Conservation (phyloP, 35 echinoderm and acorn worm species). For the Chiridota heheva region DNA sequence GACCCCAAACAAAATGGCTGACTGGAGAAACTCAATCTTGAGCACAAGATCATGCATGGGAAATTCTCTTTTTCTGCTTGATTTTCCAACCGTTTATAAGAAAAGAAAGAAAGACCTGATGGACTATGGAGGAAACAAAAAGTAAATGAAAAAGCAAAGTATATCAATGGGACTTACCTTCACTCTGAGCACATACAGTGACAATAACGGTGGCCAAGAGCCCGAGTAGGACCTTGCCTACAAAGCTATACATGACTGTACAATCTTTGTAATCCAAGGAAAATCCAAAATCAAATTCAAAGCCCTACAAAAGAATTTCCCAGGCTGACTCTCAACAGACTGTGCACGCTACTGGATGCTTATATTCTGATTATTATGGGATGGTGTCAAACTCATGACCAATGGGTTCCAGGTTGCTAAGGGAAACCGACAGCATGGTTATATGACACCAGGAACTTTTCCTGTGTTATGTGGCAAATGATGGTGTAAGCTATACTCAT, state of each 20-base stretch:
- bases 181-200: conserved; percentile 16
- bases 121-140: too few relatives aligned
- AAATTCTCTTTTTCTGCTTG: conserved; percentile 30
- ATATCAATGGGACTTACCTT: conserved; percentile 32
- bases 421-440: conserved; percentile 34
- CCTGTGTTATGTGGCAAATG: conserved; percentile 22
- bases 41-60: conserved; percentile 46
- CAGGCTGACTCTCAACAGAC: conserved; percentile 56
- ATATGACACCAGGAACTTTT: conserved; percentile 58
- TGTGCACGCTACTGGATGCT: conserved; percentile 50
- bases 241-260: conserved; percentile 84
- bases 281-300: conserved; percentile 54
- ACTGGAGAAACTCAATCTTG: background rate
- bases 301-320: conserved; percentile 57
- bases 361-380: conserved; percentile 62
- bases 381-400: conserved; percentile 51
- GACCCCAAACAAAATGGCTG: too few relatives aligned
- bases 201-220: conserved; percentile 35
- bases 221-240: conserved; percentile 43
- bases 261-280: conserved; percentile 64
- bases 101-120: too few relatives aligned
- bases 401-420: conserved; percentile 47
- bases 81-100: conserved; percentile 27
- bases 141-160: conserved; percentile 3
- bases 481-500: conserved; percentile 18